These are phyloP conservation scores for Cephus pygmeus DNA, from an alignment of 2,888 invertebrate genomes.

Conservation along the genomic window DNA sequence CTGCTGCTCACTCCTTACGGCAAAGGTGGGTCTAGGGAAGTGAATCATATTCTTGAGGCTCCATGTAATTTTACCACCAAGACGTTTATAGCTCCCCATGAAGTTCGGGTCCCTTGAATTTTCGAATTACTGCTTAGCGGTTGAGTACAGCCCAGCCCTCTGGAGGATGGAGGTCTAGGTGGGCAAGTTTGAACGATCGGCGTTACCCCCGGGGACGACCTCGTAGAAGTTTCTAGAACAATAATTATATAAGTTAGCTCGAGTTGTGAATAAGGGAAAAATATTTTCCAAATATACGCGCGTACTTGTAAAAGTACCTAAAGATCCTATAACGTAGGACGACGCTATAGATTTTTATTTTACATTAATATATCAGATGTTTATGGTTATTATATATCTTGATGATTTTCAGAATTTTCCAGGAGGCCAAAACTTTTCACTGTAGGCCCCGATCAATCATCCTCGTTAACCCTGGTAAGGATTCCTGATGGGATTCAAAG, in stretches of 20 bases:
- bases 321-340: background rate
- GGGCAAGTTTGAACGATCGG: background rate
- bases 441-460: background rate
- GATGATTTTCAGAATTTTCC: background rate
- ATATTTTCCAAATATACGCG: background rate
- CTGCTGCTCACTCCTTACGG: conserved; percentile 84
- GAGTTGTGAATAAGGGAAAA: background rate
- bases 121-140: background rate
- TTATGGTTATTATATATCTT: background rate
- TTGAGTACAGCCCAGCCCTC: background rate
- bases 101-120: background rate
- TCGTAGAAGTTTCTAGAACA: background rate
- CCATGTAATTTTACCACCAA: background rate
- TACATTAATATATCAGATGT: background rate
- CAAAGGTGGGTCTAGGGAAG: conserved; percentile 70
- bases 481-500: background rate
- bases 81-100: background rate
- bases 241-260: background rate
- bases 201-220: background rate
- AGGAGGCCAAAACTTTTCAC: background rate
- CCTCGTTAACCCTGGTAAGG: background rate
- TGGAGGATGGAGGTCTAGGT: background rate
- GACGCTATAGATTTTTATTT: background rate
- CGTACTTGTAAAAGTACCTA: background rate
- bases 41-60: background rate